phyloP scores from a whole-genome alignment of 2,113 vertebrate genomes.

The Apaloderma vittatum region DNA sequence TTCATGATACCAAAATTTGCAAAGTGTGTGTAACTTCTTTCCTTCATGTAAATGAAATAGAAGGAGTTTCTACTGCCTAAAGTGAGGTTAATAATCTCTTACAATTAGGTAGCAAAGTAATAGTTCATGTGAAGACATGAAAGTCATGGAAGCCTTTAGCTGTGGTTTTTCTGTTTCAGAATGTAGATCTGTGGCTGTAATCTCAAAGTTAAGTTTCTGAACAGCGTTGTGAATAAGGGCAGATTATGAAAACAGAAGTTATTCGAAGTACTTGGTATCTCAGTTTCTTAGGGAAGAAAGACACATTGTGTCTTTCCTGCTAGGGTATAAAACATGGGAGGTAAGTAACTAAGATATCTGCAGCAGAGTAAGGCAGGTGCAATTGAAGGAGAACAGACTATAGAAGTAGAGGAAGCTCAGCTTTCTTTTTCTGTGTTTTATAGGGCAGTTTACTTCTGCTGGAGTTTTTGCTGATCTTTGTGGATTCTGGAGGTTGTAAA shows the following conservation, averaged over 20 bases:
- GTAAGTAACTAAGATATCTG: background rate
- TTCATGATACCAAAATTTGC: background rate
- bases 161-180: background rate
- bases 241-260: background rate
- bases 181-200: fast-evolving
- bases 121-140: background rate
- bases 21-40: fast-evolving
- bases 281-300: background rate
- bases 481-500: background rate
- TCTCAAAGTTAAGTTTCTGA: background rate
- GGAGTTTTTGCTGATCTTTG: background rate
- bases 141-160: background rate
- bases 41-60: background rate
- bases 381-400: background rate
- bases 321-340: background rate
- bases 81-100: background rate
- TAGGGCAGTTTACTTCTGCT: background rate
- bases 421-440: background rate
- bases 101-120: background rate
- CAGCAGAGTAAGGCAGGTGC: background rate
- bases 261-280: background rate
- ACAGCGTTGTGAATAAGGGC: background rate
- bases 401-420: background rate
- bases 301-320: background rate
- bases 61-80: background rate